phyloP scores from a whole-genome alignment of 2,797 vertebrate genomes.

The Emys orbicularis region DNA sequence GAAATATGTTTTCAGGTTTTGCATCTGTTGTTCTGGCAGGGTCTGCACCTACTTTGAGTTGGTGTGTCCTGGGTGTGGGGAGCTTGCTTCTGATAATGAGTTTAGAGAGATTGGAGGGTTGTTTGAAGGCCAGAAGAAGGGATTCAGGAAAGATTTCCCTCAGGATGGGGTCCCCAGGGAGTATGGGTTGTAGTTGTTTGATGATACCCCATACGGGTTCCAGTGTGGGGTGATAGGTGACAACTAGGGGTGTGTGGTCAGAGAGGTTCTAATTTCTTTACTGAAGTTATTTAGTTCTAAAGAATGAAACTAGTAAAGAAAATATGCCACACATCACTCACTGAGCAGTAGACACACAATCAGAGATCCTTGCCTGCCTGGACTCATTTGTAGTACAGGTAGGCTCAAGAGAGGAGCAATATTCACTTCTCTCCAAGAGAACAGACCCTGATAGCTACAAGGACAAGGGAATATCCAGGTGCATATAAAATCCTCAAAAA shows the following conservation, averaged over 20 bases:
- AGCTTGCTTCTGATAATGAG: background rate
- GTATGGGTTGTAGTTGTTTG: background rate
- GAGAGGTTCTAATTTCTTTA: background rate
- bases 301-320: background rate
- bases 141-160: background rate
- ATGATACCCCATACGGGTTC: background rate
- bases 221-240: background rate
- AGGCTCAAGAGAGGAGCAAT: background rate
- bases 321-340: background rate
- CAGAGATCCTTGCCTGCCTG: background rate
- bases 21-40: background rate
- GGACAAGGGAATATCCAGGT: background rate
- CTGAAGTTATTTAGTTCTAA: background rate
- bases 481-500: slow-evolving; percentile 1
- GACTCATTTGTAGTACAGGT: background rate
- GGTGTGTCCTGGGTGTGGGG: background rate
- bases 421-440: background rate
- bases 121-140: background rate
- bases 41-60: background rate
- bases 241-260: background rate
- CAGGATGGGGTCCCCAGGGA: background rate
- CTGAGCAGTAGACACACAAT: background rate
- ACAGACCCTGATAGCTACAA: background rate
- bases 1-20: background rate
- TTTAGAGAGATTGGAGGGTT: background rate